A percentile compares a stretch with the other conserved stretches of the same genome.
phyloP scores from a whole-genome alignment of 2,113 vertebrate species.

The Sturnus vulgaris region DNA sequence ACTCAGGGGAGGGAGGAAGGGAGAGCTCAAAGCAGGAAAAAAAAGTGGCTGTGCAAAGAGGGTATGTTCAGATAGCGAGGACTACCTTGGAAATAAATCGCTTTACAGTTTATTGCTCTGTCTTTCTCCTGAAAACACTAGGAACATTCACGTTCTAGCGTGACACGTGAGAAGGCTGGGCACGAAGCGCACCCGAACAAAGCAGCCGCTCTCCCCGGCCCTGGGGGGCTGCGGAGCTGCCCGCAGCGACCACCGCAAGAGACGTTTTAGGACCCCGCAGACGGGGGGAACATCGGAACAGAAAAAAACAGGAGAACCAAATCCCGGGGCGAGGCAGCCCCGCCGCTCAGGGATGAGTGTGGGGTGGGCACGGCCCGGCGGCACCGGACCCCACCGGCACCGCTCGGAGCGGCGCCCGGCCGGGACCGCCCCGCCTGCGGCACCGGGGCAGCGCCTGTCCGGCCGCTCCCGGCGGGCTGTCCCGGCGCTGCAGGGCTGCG shows the following conservation, averaged over 20 bases:
- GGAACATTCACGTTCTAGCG: not conserved
- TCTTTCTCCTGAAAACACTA: not conserved
- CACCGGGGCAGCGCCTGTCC: not conserved
- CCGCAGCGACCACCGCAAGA: accelerated
- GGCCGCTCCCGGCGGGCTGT: not conserved
- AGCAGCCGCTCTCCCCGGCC: not conserved
- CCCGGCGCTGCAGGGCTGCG: not conserved
- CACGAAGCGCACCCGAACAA: not conserved
- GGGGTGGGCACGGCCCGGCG: not conserved
- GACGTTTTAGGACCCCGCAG: accelerated
- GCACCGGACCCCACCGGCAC: not conserved
- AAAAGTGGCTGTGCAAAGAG: not conserved
- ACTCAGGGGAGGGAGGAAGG: not conserved
- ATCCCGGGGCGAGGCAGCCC: not conserved
- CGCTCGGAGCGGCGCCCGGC: not conserved
- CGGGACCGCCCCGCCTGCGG: not conserved
- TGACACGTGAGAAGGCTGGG: not conserved
- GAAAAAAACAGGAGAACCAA: accelerated
- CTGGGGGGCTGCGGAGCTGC: not conserved
- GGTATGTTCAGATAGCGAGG: accelerated
- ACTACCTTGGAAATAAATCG: not conserved
- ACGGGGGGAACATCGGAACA: accelerated
- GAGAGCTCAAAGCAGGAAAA: not conserved
- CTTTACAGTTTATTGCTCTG: not conserved
- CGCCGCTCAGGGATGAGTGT: accelerated